Base-by-base conservation (phyloP, 2,888 invertebrate genomes). In the Dugesia japonica region DNA sequence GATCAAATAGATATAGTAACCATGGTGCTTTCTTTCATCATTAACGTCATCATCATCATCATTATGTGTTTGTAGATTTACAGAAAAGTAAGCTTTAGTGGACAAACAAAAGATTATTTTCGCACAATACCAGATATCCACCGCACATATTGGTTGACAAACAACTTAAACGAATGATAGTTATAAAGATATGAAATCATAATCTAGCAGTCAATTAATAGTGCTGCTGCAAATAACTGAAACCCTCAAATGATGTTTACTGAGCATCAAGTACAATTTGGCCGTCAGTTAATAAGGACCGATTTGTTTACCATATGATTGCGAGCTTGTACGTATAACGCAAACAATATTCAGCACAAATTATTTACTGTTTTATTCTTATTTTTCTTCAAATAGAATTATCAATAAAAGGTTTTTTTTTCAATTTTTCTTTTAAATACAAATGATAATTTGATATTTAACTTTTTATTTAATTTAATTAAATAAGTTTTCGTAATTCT, bases 201-300 rank as follows among this genome's bases (percentile, higher is more conserved):
- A 56, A 56, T 56, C 56, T 56, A 56, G 1, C 23, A 56, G 23
- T 56, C 4, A 20, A 13, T 31, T 31, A 31, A 31, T 31, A 56
- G 4, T 56, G n/a, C 56, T 56, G 56, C 56, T 56, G 56, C 56
- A 20, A 23, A 56, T 56, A 56, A 4, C 17, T 56, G 4, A n/a
- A n/a, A 56, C 56, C 56, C 56, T 56, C n/a, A n/a, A n/a, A n/a
- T 23, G n/a, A 56, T 56, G 56, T 56, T 56, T 56, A 56, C 56
- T 13, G 7, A 56, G 56, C 56, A 20, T 56, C 23, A n/a, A 56
- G 56, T n/a, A 56, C 56, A 4, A 56, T 4, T 20, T 7, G 23
- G 17, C n/a, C 56, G 17, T 56, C 56, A 1, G n/a, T 23, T 56
- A 23, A 13, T 56, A n/a, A 56, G n/a, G 4, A n/a, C 56, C 56